Evolutionary conservation across 2,797 vertebrate species (phyloP), one percentile per base, ranked within the genome.

Genomic region (Megalops cyprinoides): DNA sequence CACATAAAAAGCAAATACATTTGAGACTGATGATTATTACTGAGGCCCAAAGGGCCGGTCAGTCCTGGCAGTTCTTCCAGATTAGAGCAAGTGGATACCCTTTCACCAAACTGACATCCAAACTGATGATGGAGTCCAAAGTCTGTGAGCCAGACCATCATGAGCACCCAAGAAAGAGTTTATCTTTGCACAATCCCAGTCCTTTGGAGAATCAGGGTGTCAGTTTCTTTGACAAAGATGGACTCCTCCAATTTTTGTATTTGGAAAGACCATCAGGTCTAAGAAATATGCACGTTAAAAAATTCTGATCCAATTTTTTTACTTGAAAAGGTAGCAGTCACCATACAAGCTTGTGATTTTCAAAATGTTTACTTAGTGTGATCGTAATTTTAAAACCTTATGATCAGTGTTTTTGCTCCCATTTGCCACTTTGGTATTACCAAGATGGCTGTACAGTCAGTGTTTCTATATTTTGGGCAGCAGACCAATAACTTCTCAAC

Each of bases 81-180:
- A 53, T 8, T 53, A 15, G 10, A 9, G 51, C 14, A 15, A 53
- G 12, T 31, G 34, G 31, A 31, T 34, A 62, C 34, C 8, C 9
- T 34, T 34, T 62, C 58, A n/a, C 23, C 4, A n/a, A 58, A 5
- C 25, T 62, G 25, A 62, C 58, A 62, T 34, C 58, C 58, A 34
- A 62, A 62, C 58, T 62, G 25, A 62, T 62, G 51, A 53, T 53
- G 25, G n/a, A n/a, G n/a, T n/a, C n/a, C n/a, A n/a, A 62, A 31
- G 58, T 34, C 7, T 15, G 28, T 62, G 12, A 62, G 58, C 58
- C 28, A 31, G n/a, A n/a, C n/a, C 28, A 10, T 34, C 10, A 34
- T 62, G 25, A 34, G 58, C 25, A 62, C 58, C 28, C 25, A 62
- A 28, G 25, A 15, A 53, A 53, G 25, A 34, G 58, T 62, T 62